A percentile compares a stretch with the other conserved stretches of the same genome.
Conservation (phyloP, 2,113 vertebrate species). For the Pluvianellus socialis region DNA sequence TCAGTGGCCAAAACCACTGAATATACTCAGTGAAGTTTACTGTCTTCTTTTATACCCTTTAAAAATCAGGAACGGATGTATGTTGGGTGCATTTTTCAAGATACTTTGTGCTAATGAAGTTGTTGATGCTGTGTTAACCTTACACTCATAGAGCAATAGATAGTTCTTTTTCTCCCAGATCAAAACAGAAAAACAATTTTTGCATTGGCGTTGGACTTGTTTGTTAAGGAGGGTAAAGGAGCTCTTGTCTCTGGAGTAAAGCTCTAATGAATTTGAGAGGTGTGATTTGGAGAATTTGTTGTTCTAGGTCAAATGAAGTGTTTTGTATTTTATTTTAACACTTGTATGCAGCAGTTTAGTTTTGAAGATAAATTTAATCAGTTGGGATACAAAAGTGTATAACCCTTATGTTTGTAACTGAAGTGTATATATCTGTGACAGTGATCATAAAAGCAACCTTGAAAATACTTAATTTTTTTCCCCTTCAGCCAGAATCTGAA, state of each 20-base stretch:
- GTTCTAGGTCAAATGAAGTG: background rate
- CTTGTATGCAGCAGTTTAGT: background rate
- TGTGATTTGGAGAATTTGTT: background rate
- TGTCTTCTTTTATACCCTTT: background rate
- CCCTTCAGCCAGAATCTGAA: slow-evolving; percentile 80
- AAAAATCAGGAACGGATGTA: background rate
- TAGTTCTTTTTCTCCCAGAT: background rate
- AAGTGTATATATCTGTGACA: background rate
- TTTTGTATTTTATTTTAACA: background rate
- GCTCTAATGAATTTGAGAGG: background rate
- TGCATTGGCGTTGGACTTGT: background rate
- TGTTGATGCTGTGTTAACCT: background rate
- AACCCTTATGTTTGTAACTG: background rate
- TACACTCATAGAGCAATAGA: background rate
- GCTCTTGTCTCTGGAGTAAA: background rate
- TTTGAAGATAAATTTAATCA: background rate
- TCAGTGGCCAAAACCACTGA: background rate
- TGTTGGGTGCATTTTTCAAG: background rate
- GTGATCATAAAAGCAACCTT: background rate
- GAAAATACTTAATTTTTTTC: background rate
- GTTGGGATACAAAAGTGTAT: background rate
- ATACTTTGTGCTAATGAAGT: background rate
- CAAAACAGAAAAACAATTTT: background rate
- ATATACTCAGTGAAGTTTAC: background rate
- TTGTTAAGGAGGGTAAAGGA: background rate